A percentile compares a stretch with the other conserved stretches of the same genome.
phyloP scores from a whole-genome alignment of 2,797 vertebrate genomes.

The Silurus lanzhouensis region DNA sequence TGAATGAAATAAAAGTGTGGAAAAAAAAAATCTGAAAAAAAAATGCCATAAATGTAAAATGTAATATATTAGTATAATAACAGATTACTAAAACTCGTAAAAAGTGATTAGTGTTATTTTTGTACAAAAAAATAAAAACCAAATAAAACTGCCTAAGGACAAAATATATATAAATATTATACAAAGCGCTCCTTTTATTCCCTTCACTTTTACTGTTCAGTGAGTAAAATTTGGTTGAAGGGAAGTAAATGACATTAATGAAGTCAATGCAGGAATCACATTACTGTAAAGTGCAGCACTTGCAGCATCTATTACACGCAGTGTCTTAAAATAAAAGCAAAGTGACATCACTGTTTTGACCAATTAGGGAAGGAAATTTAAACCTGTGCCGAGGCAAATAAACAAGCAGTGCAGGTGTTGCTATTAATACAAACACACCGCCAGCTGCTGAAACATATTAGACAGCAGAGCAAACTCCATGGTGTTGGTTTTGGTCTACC shows the following conservation, averaged over 20 bases:
- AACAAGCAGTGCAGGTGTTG: background rate
- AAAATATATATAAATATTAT: conserved; percentile 57
- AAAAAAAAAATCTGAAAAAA: too few species aligned
- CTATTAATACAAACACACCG: conserved; percentile 2
- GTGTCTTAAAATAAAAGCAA: background rate
- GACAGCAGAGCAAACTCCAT: background rate
- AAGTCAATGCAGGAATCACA: conserved; percentile 19
- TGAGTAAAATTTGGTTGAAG: conserved; percentile 22
- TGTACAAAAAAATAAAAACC: background rate
- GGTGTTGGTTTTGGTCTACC: conserved; percentile 3
- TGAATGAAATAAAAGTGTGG: too few species aligned
- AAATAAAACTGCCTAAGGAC: conserved; percentile 63
- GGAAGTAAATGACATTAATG: background rate
- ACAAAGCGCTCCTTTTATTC: conserved; percentile 57
- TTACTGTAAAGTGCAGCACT: conserved; percentile 23
- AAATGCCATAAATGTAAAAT: too few species aligned
- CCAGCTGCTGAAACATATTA: background rate
- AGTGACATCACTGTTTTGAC: conserved; percentile 12
- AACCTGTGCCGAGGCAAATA: conserved; percentile 16
- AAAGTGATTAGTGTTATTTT: background rate
- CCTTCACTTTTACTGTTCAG: conserved; percentile 56
- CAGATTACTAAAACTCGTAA: conserved; percentile 55
- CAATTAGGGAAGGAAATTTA: background rate
- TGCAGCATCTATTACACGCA: conserved; percentile 3
- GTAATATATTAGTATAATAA: background rate